phyloP scores from a whole-genome alignment of 1,140 invertebrate species.

The Mamestra configurata region DNA sequence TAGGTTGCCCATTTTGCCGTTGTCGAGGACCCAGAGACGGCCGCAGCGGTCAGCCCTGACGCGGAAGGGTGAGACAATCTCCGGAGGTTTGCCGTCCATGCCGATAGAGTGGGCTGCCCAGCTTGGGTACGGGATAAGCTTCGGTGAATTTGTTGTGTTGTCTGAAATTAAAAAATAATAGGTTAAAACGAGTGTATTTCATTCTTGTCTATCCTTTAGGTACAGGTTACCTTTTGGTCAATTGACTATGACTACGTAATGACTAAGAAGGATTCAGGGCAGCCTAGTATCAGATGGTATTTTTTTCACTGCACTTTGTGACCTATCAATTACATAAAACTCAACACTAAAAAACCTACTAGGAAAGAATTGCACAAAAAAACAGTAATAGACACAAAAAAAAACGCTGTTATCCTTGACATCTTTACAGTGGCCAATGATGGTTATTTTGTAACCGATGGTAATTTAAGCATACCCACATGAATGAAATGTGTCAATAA shows the following conservation, averaged over 20 bases:
- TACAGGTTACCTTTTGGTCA: no score
- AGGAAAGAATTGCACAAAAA: background rate
- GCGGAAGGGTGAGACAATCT: conserved; percentile 93
- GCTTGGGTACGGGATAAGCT: conserved; percentile 92
- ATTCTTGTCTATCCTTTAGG: no score
- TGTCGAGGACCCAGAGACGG: conserved; percentile 93
- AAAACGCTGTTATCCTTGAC: background rate
- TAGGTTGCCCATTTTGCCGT: conserved; percentile 90
- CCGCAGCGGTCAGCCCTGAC: conserved; percentile 92
- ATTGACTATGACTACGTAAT: no score
- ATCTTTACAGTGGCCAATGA: background rate
- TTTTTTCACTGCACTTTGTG: no score
- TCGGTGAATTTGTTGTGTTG: conserved; percentile 89
- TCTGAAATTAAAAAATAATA: conserved; percentile 87
- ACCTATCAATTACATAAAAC: no score
- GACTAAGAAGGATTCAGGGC: no score
- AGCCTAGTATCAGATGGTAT: no score
- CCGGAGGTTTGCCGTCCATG: conserved; percentile 86
- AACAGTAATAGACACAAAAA: background rate
- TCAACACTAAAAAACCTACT: no score
- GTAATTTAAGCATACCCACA: background rate
- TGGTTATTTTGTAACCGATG: background rate
- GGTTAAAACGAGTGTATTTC: background rate
- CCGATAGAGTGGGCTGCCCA: conserved; percentile 91
- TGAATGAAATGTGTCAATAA: background rate